Evolutionary conservation across 92 coral and sea anemone genomes (phyloP).

Genomic region (Pocillopora grandis): DNA sequence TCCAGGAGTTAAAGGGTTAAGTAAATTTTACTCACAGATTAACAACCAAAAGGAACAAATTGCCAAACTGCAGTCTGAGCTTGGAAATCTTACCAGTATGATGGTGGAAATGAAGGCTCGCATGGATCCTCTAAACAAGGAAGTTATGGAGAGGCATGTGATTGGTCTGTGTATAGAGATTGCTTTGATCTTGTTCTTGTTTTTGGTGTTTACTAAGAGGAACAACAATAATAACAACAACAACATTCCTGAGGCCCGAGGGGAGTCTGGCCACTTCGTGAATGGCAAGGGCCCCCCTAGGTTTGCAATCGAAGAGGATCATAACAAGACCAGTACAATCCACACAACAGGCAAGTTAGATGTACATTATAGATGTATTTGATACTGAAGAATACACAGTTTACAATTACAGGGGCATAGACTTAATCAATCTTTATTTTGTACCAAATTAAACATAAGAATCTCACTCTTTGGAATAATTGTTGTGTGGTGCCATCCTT

Average conservation of each 20-base stretch:
- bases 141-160: conserved; percentile 92
- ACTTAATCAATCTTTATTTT: too few species aligned
- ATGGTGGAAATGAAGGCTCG: conserved; percentile 38
- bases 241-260: neutral
- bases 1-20: too few species aligned
- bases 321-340: neutral
- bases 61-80: conserved; percentile 52
- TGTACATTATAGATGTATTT: too few species aligned
- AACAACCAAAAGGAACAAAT: conserved; percentile 60
- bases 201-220: conserved; percentile 51
- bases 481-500: too few species aligned
- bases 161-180: conserved; percentile 87
- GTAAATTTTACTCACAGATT: conserved; percentile 40
- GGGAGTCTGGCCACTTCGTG: conserved; percentile 2
- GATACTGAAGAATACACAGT: too few species aligned
- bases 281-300: conserved; percentile 40
- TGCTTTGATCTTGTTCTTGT: conserved; percentile 61
- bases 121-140: conserved; percentile 48
- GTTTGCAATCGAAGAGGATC: conserved; percentile 12
- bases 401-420: too few species aligned
- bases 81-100: conserved; percentile 29
- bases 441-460: too few species aligned
- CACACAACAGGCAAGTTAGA: conserved; percentile 1
- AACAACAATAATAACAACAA: conserved; percentile 9
- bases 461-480: too few species aligned